These are phyloP conservation scores for Ellobium chinense DNA, from an alignment of 2,888 invertebrate genomes.

Conservation along the genomic window DNA sequence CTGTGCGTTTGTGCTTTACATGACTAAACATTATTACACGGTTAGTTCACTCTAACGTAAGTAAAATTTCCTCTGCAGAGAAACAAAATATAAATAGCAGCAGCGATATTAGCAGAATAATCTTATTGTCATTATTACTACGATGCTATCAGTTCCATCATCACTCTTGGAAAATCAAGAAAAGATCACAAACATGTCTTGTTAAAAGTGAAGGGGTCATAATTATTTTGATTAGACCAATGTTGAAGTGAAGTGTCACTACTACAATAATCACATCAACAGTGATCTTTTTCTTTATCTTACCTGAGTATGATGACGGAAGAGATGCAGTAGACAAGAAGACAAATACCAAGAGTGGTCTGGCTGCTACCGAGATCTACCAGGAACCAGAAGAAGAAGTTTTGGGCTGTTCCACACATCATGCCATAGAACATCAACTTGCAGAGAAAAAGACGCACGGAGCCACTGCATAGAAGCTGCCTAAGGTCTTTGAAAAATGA, in stretches of 20 bases:
- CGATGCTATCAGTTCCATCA: too few species aligned
- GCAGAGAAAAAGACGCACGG: conserved; percentile 85
- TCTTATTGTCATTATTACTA: too few species aligned
- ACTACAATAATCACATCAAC: too few species aligned
- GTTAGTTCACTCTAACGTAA: too few species aligned
- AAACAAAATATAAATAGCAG: too few species aligned
- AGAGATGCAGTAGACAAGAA: conserved; percentile 57
- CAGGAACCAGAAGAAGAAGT: conserved; percentile 90
- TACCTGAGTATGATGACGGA: conserved; percentile 43
- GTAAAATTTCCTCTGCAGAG: too few species aligned
- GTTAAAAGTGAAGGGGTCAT: not conserved
- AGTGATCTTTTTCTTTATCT: conserved; percentile 78
- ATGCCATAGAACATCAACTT: conserved; percentile 90
- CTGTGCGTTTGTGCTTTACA: too few species aligned
- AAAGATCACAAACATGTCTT: not conserved
- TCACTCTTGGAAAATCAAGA: not conserved
- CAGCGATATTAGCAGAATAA: too few species aligned
- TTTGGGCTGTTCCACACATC: conserved; percentile 93
- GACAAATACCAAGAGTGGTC: conserved; percentile 57
- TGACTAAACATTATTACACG: too few species aligned
- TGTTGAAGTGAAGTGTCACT: too few species aligned
- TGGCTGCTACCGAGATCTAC: conserved; percentile 72
- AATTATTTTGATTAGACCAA: not conserved
- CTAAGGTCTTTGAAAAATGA: conserved; percentile 10
- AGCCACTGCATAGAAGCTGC: conserved; percentile 9